A percentile compares a stretch with the other conserved stretches of the same genome.
These are phyloP conservation scores for Herpetotheres cachinnans DNA, from an alignment of 2,113 vertebrate species.

Conservation along the genomic window DNA sequence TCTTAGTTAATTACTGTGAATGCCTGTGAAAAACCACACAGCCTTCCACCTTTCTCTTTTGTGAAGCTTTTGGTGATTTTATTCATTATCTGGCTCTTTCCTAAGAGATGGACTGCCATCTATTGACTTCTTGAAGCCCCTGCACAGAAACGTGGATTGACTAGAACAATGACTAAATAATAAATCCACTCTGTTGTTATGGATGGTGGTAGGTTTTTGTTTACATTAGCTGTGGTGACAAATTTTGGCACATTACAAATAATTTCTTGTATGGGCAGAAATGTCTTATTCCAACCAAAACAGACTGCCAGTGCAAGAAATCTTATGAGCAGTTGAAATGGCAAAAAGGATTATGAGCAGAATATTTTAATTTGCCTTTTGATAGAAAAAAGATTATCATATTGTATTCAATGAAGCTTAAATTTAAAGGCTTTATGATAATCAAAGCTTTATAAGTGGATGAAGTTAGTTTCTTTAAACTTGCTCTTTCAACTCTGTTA, in stretches of 20 bases:
- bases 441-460: slow-evolving; percentile 3
- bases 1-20: slow-evolving; percentile 47
- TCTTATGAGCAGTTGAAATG: background rate
- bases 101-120: slow-evolving; percentile 80
- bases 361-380: slow-evolving; percentile 45
- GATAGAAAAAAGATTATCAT: slow-evolving; percentile 11
- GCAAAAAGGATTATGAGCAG: background rate
- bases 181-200: background rate
- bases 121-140: slow-evolving; percentile 71
- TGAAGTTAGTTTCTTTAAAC: slow-evolving; percentile 22
- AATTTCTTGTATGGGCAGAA: background rate
- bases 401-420: background rate
- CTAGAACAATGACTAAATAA: slow-evolving; percentile 53
- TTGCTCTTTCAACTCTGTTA: slow-evolving; percentile 24
- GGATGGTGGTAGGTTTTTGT: background rate
- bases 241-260: slow-evolving; percentile 26
- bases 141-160: slow-evolving; percentile 24
- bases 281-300: slow-evolving; percentile 7
- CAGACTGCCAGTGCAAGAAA: background rate
- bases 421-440: background rate
- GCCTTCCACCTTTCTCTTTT: slow-evolving; percentile 23
- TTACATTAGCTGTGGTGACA: slow-evolving; percentile 28
- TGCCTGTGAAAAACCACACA: background rate
- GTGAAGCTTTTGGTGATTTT: slow-evolving; percentile 39
- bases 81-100: slow-evolving; percentile 50